Conservation (phyloP, 1,140 invertebrate species). For the Teleopsis dalmanni region DNA sequence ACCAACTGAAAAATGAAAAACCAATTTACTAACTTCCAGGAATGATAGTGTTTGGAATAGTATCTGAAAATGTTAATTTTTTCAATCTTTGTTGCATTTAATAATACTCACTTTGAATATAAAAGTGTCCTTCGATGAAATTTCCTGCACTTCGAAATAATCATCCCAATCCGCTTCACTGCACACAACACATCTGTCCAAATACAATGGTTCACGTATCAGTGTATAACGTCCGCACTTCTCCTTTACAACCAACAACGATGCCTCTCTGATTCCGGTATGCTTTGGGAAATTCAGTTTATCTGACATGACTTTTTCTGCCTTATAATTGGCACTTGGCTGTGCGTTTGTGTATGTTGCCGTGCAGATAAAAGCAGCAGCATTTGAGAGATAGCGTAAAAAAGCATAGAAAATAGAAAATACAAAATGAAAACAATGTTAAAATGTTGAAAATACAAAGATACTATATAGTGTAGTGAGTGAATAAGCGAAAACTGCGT, state of each 20-base stretch:
- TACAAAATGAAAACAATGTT: no score
- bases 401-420: neutral
- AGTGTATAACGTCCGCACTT: constrained; percentile 81
- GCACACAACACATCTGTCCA: constrained; percentile 84
- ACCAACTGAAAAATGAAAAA: no score
- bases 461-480: no score
- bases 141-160: constrained; percentile 92
- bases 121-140: constrained; percentile 85
- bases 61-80: no score
- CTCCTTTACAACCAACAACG: constrained; percentile 79
- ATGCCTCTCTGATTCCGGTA: constrained; percentile 76
- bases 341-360: constrained; percentile 23
- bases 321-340: constrained; percentile 50
- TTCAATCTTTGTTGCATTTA: neutral
- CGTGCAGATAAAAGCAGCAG: neutral
- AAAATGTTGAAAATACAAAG: no score
- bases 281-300: constrained; percentile 49
- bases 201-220: constrained; percentile 77
- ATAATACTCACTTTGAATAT: constrained; percentile 78
- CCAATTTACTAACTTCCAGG: no score
- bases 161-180: constrained; percentile 82
- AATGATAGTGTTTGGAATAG: no score
- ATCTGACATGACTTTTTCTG: constrained; percentile 43
- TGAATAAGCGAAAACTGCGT: no score
- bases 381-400: neutral